phyloP scores from a whole-genome alignment of 2,113 vertebrate genomes.

The Syngnathus floridae region DNA sequence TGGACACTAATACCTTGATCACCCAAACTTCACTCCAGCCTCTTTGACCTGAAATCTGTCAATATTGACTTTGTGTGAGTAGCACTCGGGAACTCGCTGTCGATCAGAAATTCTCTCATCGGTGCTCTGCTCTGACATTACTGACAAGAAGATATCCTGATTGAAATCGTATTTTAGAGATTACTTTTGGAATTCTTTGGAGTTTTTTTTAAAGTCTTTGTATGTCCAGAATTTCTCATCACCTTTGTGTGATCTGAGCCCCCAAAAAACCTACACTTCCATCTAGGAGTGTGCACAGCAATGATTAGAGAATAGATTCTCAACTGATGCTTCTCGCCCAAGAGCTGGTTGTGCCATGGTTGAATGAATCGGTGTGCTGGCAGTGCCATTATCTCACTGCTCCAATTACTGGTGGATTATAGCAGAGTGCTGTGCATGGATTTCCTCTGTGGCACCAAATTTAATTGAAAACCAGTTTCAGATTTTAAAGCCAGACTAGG shows the following conservation, averaged over 20 bases:
- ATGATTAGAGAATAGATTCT: not conserved
- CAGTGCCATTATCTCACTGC: not conserved
- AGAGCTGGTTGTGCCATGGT: not conserved
- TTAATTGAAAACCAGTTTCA: not conserved
- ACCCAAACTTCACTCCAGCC: slow-evolving; percentile 14
- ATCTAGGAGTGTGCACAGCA: not conserved
- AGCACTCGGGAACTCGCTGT: not conserved
- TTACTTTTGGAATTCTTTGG: not conserved
- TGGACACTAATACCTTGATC: slow-evolving; percentile 30
- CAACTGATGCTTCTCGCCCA: not conserved
- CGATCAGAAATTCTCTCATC: not conserved
- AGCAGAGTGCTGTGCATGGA: not conserved
- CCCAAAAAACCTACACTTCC: not conserved
- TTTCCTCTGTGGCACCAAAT: not conserved
- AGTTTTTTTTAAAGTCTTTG: not conserved
- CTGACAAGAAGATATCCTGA: not conserved
- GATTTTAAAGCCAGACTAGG: not conserved
- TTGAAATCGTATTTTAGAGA: not conserved
- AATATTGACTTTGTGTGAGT: not conserved
- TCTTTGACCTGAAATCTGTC: slow-evolving; percentile 8
- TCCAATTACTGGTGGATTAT: not conserved
- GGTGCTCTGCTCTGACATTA: not conserved
- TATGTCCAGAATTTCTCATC: no score
- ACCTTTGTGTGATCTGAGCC: no score
- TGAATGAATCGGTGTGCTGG: not conserved